Conservation (phyloP, 2,888 invertebrate species). For the Schrankia costaestrigalis region DNA sequence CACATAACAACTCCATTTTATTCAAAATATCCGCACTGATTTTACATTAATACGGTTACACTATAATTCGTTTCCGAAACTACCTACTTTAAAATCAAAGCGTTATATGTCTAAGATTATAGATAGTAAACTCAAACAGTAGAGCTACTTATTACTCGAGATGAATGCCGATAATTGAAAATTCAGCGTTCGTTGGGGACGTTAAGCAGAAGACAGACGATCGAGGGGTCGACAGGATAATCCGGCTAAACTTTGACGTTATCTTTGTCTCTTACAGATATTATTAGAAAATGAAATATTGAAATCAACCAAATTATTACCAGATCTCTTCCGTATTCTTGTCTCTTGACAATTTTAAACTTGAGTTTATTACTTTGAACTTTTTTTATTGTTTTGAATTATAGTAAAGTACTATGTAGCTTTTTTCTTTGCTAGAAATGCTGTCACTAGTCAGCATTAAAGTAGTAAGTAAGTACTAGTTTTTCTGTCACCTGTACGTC, state of each 20-base stretch:
- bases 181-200: constrained; percentile 39
- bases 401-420: no score
- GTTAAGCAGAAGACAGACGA: constrained; percentile 39
- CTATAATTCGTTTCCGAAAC: no score
- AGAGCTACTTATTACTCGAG: constrained; percentile 37
- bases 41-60: no score
- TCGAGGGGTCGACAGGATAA: constrained; percentile 36
- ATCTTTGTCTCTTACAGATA: constrained; percentile 43
- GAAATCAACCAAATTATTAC: constrained; percentile 33
- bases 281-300: constrained; percentile 42
- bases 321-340: constrained; percentile 19
- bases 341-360: constrained; percentile 3
- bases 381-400: constrained; percentile 9
- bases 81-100: no score
- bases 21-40: no score
- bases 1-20: no score
- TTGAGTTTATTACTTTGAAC: neutral
- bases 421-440: no score
- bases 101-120: no score
- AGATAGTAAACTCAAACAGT: no score
- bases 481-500: no score
- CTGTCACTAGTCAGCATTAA: no score
- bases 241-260: constrained; percentile 45
- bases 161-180: constrained; percentile 55
- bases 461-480: no score